Evolutionary conservation across 2,888 invertebrate species (phyloP).

Genomic region (Hemithea aestivaria): DNA sequence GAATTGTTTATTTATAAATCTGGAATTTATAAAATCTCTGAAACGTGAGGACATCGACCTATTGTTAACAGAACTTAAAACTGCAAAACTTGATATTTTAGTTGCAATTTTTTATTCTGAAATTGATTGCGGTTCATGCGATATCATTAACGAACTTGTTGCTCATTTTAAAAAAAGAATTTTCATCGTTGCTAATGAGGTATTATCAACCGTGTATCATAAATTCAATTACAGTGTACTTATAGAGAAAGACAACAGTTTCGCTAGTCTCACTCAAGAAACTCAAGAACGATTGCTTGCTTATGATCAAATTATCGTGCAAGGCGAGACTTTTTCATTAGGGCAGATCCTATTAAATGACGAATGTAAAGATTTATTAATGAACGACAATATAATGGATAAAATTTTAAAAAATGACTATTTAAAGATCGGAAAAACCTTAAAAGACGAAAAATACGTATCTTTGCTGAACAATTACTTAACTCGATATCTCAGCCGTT

Average conservation of each 20-base stretch:
- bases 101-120: background rate
- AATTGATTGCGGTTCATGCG: background rate
- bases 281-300: background rate
- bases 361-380: conserved; percentile 1
- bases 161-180: background rate
- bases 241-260: conserved; percentile 1
- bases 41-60: background rate
- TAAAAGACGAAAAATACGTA: conserved; percentile 1
- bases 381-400: background rate
- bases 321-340: conserved; percentile 2
- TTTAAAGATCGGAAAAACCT: conserved; percentile 1
- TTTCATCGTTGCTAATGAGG: conserved; percentile 1
- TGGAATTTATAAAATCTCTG: background rate
- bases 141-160: background rate
- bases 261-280: background rate
- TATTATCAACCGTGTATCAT: background rate
- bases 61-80: background rate
- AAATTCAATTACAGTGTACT: background rate
- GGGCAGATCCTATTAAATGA: background rate
- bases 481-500: background rate
- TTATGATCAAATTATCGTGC: conserved; percentile 1
- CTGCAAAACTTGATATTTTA: background rate
- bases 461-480: background rate
- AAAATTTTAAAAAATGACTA: conserved; percentile 1
- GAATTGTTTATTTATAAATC: conserved; percentile 1